A percentile compares a stretch with the other conserved stretches of the same genome.
These are phyloP conservation scores for Tyto alba DNA, from an alignment of 2,113 vertebrate species.

Conservation along the genomic window DNA sequence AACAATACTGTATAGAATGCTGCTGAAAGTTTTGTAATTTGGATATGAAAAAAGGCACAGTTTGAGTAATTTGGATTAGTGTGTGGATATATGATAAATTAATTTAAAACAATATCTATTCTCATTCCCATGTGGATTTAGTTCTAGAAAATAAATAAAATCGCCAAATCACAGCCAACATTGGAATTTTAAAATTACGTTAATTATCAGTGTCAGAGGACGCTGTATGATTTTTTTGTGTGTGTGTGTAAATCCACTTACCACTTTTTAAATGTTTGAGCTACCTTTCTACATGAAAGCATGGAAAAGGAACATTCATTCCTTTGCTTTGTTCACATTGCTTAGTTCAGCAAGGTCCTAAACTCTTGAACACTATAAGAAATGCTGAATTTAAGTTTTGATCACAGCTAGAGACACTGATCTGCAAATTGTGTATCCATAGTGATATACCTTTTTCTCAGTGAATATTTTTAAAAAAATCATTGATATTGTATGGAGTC, in stretches of 20 bases:
- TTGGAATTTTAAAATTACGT: background rate
- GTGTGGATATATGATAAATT: background rate
- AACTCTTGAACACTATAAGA: background rate
- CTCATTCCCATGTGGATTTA: background rate
- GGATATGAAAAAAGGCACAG: background rate
- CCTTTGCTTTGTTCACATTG: background rate
- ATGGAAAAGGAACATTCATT: background rate
- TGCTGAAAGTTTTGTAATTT: slow-evolving; percentile 1
- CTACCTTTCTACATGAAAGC: background rate
- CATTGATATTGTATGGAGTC: background rate
- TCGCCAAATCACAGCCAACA: background rate
- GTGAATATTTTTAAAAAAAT: background rate
- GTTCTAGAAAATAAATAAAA: background rate
- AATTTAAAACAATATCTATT: background rate
- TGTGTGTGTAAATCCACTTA: background rate
- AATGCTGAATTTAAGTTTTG: background rate
- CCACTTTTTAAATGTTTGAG: background rate
- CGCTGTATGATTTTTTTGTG: background rate
- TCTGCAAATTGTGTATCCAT: background rate
- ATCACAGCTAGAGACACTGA: background rate
- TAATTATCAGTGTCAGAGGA: background rate
- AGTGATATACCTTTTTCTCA: background rate
- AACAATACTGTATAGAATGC: background rate
- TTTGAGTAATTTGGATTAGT: background rate
- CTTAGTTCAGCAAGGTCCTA: background rate